phyloP scores from a whole-genome alignment of 1,140 invertebrate genomes.

The Sminthurinus signatus region DNA sequence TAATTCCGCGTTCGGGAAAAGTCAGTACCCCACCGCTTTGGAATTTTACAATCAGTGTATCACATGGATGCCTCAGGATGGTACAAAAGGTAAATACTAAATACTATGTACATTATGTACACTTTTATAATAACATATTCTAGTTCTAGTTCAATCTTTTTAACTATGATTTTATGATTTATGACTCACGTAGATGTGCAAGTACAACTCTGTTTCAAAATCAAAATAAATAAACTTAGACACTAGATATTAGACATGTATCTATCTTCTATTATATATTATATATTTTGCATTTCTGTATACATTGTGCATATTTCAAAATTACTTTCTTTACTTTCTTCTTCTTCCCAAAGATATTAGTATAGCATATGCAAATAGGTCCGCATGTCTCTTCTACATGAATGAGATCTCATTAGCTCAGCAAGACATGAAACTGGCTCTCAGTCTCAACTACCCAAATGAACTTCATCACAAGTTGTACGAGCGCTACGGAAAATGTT shows the following conservation, averaged over 20 bases:
- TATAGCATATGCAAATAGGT: conserved; percentile 77
- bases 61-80: conserved; percentile 29
- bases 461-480: conserved; percentile 47
- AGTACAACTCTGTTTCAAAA: too few species aligned
- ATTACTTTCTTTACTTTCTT: conserved; percentile 19
- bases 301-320: too few species aligned
- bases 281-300: too few species aligned
- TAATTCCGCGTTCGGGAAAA: conserved; percentile 70
- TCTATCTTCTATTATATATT: too few species aligned
- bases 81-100: conserved; percentile 28
- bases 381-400: conserved; percentile 76
- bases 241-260: too few species aligned
- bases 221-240: too few species aligned
- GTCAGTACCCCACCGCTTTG: conserved; percentile 66
- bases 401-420: conserved; percentile 59
- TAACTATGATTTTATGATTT: too few species aligned
- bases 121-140: too few species aligned
- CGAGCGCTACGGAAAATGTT: conserved; percentile 31
- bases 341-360: too few species aligned
- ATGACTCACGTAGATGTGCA: too few species aligned
- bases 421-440: conserved; percentile 61
- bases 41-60: conserved; percentile 59
- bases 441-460: conserved; percentile 64
- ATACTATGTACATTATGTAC: too few species aligned
- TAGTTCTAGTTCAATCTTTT: too few species aligned